Conservation (phyloP, 2,888 invertebrate genomes). For the Mycalesis mineus region DNA sequence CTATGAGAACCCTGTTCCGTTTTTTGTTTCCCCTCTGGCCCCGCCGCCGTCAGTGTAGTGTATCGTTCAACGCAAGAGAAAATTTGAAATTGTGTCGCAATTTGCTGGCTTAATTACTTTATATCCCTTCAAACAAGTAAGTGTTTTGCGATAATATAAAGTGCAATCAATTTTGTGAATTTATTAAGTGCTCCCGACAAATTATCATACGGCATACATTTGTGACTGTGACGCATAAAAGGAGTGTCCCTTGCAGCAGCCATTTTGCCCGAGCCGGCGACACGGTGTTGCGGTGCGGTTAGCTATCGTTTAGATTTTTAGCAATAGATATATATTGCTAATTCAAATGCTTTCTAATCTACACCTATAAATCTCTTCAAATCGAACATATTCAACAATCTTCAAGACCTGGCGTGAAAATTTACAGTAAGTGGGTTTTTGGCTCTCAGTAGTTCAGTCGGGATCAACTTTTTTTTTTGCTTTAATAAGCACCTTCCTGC, state of each 20-base stretch:
- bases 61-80: conserved; percentile 78
- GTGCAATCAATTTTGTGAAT: conserved; percentile 55
- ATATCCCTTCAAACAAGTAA: conserved; percentile 78
- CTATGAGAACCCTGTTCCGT: conserved; percentile 76
- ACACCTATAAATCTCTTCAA: neutral
- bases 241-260: conserved; percentile 80
- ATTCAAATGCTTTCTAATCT: conserved; percentile 20
- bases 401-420: conserved; percentile 12
- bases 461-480: conserved; percentile 10
- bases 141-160: conserved; percentile 57
- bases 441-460: conserved; percentile 38
- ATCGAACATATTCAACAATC: neutral
- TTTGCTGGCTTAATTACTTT: conserved; percentile 76
- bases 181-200: conserved; percentile 46
- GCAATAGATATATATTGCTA: conserved; percentile 31
- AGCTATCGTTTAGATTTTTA: conserved; percentile 46
- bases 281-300: conserved; percentile 74
- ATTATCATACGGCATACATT: conserved; percentile 47
- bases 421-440: conserved; percentile 52
- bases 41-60: conserved; percentile 77
- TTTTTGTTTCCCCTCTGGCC: conserved; percentile 77
- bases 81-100: conserved; percentile 74
- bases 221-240: conserved; percentile 80
- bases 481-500: conserved; percentile 5
- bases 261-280: conserved; percentile 78